These are phyloP conservation scores for Erpobdella octoculata DNA, from an alignment of 2,888 invertebrate genomes.

Conservation along the genomic window DNA sequence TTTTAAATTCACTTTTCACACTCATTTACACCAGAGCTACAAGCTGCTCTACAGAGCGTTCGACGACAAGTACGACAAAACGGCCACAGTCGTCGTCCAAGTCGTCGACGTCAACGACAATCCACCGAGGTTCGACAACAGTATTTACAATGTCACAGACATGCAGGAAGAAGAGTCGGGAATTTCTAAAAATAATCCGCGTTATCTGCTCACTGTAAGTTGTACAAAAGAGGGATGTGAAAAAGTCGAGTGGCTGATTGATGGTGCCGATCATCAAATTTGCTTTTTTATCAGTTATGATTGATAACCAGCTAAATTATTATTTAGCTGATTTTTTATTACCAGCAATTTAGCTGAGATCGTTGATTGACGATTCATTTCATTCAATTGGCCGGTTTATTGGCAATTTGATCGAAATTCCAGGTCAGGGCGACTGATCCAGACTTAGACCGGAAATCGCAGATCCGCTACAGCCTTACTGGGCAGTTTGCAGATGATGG, in stretches of 20 bases:
- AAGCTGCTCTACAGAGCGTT: slow-evolving; percentile 38
- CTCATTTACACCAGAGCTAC: slow-evolving; percentile 33
- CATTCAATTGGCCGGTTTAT: neutral
- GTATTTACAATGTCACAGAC: slow-evolving; percentile 38
- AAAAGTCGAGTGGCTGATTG: neutral
- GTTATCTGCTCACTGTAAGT: slow-evolving; percentile 38
- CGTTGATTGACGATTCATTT: too few species aligned
- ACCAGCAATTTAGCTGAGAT: too few species aligned
- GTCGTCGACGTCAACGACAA: slow-evolving; percentile 41
- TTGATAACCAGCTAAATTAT: too few species aligned
- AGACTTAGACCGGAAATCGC: slow-evolving; percentile 85
- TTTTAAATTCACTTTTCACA: neutral
- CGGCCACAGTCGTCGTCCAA: slow-evolving; percentile 39
- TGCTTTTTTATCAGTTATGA: too few species aligned
- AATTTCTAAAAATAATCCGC: slow-evolving; percentile 36
- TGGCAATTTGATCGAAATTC: neutral
- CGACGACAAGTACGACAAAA: slow-evolving; percentile 39
- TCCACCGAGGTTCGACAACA: slow-evolving; percentile 37
- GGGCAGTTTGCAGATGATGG: slow-evolving; percentile 39
- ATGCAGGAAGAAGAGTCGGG: slow-evolving; percentile 40
- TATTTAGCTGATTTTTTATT: too few species aligned
- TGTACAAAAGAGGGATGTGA: neutral
- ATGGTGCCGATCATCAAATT: too few species aligned
- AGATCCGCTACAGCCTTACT: slow-evolving; percentile 70
- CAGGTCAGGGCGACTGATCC: slow-evolving; percentile 92